Conservation (phyloP, 2,113 vertebrate genomes). For the Fukomys damarensis region DNA sequence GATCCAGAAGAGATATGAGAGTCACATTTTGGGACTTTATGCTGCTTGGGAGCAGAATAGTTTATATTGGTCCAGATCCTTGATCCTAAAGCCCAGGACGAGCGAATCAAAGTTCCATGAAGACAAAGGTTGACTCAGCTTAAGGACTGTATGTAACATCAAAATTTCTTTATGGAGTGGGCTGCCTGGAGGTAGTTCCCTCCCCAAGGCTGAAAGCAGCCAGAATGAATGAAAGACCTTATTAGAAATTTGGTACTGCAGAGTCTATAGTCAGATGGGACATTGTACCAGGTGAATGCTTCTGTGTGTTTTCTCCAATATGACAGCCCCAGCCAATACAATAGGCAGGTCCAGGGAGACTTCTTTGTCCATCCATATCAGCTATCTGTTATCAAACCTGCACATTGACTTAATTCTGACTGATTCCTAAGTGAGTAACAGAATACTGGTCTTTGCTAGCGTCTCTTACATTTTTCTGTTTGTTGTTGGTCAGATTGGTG, state of each 20-base stretch:
- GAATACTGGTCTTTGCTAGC: slow-evolving; percentile 44
- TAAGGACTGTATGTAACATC: background rate
- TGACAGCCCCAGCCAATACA: background rate
- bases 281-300: background rate
- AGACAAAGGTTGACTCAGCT: background rate
- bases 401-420: slow-evolving; percentile 4
- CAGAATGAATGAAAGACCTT: background rate
- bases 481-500: slow-evolving; percentile 91
- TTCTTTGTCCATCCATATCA: background rate
- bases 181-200: background rate
- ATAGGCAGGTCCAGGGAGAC: background rate
- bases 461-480: slow-evolving; percentile 60
- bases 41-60: background rate
- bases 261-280: background rate
- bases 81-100: background rate
- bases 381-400: background rate
- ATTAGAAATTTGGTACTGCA: background rate
- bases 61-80: slow-evolving; percentile 22
- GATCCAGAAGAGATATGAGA: slow-evolving; percentile 13
- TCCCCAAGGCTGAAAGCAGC: background rate
- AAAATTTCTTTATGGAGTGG: background rate
- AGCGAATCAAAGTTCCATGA: background rate
- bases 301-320: slow-evolving; percentile 26
- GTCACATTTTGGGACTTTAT: background rate
- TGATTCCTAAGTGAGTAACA: background rate